A percentile compares a stretch with the other conserved stretches of the same genome.
Conservation (phyloP, 1,140 invertebrate genomes). For the Bicyclus anynana region DNA sequence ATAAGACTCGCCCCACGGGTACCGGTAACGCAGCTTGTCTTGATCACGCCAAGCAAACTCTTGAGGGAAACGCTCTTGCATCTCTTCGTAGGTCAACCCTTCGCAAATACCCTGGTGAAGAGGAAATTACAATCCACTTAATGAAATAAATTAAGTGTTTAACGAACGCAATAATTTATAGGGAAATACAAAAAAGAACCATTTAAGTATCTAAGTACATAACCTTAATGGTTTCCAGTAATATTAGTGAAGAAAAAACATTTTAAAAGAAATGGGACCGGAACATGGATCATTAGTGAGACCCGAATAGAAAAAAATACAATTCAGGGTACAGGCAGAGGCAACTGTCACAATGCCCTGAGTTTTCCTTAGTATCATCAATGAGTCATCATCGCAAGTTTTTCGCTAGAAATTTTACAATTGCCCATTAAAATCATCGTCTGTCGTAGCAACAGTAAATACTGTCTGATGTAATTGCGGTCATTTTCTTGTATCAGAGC, state of each 20-base stretch:
- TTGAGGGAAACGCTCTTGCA: conserved; percentile 91
- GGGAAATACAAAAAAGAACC: too few species aligned
- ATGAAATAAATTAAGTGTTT: too few species aligned
- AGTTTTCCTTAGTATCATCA: not conserved
- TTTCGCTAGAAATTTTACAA: conserved; percentile 12
- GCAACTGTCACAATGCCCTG: not conserved
- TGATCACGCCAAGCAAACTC: conserved; percentile 94
- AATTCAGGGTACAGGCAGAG: not conserved
- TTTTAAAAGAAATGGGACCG: not conserved
- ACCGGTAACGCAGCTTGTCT: conserved; percentile 94
- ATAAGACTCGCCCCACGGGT: conserved; percentile 95
- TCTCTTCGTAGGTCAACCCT: conserved; percentile 95
- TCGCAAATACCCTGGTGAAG: conserved; percentile 90
- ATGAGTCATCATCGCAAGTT: not conserved
- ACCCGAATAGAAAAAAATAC: not conserved
- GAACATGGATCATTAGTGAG: not conserved
- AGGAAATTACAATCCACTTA: not conserved
- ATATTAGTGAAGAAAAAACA: not conserved
- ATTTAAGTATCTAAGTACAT: too few species aligned
- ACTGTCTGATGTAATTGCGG: not conserved
- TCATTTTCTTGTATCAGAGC: conserved; percentile 19
- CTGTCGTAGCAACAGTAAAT: conserved; percentile 11
- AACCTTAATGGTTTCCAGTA: too few species aligned
- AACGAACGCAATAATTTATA: too few species aligned
- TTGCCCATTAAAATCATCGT: not conserved